Evolutionary conservation across 2,113 vertebrate genomes (phyloP).

Genomic region (Tyto alba): DNA sequence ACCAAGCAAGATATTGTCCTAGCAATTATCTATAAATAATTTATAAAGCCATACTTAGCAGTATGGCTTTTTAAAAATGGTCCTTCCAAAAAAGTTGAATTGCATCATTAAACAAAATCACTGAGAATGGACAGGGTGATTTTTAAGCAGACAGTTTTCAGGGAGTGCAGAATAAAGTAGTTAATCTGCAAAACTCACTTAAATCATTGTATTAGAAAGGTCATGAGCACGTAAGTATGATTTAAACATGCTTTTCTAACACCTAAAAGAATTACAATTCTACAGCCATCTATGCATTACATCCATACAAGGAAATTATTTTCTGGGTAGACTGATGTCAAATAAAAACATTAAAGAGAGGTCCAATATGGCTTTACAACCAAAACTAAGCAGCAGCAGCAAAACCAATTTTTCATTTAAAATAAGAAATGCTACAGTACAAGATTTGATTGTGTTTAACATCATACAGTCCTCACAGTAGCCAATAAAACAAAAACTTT

Average conservation of each 20-base stretch:
- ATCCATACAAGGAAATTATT: background rate
- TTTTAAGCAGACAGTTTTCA: slow-evolving; percentile 24
- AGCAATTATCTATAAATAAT: slow-evolving; percentile 36
- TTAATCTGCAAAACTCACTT: slow-evolving; percentile 47
- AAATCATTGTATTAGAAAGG: slow-evolving; percentile 56
- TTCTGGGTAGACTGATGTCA: background rate
- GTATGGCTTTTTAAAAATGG: slow-evolving; percentile 25
- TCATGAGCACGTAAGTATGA: slow-evolving; percentile 39
- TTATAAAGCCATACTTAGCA: background rate
- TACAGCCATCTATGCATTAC: background rate
- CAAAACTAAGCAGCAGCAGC: background rate
- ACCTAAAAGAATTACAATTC: slow-evolving; percentile 15
- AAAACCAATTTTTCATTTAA: background rate
- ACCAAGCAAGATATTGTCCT: background rate
- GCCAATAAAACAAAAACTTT: background rate
- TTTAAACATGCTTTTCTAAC: slow-evolving; percentile 52
- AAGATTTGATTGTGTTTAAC: background rate
- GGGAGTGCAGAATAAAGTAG: background rate
- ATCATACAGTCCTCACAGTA: background rate
- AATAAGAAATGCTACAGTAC: background rate
- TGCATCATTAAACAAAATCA: slow-evolving; percentile 38
- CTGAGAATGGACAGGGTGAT: background rate
- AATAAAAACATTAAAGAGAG: background rate
- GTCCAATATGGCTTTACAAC: background rate
- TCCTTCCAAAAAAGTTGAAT: slow-evolving; percentile 1